These are phyloP conservation scores for Neolamprologus falcicula DNA, from an alignment of 2,113 vertebrate genomes.

Conservation along the genomic window DNA sequence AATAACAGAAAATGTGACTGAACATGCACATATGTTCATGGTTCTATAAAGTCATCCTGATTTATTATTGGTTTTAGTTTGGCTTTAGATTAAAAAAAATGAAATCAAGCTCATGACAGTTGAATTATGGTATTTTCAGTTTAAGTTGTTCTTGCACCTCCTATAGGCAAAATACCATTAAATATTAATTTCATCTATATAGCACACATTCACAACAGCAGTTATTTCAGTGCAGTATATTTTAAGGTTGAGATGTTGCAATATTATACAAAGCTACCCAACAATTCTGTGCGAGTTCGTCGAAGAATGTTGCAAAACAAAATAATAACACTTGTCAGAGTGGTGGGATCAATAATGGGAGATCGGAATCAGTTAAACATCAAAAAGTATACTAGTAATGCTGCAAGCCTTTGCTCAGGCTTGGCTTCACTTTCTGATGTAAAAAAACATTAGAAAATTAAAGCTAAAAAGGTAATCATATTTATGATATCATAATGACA, in stretches of 20 bases:
- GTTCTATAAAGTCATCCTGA: not conserved
- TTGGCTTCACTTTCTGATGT: not conserved
- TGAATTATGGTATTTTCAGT: not conserved
- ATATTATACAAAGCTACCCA: not conserved
- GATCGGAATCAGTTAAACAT: not conserved
- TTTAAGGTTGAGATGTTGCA: not conserved
- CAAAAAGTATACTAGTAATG: not conserved
- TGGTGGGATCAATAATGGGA: not conserved
- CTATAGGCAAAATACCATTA: not conserved
- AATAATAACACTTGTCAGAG: not conserved
- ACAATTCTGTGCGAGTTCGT: not conserved
- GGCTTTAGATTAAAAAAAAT: not conserved
- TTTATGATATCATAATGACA: not conserved
- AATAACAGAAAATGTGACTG: not conserved
- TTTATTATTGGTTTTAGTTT: not conserved
- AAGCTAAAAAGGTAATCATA: not conserved
- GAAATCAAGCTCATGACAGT: not conserved
- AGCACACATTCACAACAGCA: not conserved
- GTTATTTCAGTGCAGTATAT: not conserved
- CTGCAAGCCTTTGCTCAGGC: not conserved
- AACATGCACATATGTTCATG: not conserved
- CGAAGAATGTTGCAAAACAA: not conserved
- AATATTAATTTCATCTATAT: not conserved
- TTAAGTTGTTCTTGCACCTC: not conserved
- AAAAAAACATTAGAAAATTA: not conserved